Evolutionary conservation across 1,140 invertebrate genomes (phyloP), one percentile per base, ranked within the genome.

Genomic region (Cyphomyrmex costatus): DNA sequence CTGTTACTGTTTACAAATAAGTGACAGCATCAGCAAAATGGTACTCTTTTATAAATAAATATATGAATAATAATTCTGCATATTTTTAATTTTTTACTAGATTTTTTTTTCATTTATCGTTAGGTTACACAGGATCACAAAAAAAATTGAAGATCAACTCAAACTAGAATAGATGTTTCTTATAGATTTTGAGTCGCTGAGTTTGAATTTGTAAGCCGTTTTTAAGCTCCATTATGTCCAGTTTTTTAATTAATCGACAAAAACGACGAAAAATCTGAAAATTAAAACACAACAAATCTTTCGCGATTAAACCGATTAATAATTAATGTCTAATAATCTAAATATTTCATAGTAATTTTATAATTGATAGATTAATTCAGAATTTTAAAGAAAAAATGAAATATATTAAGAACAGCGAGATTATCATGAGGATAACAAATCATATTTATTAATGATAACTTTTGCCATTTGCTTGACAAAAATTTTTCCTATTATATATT

Each of bases 1-100:
- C 19, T 19, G 53, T 73, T 82, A 49, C 36, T 83, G 74, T 83
- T 83, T 74, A 61, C 74, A 74, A 53, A 46, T 14, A 49, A 49
- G 14, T 42, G 53, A 30, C 49, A 51, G n/a, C 49, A 33, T 65
- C 21, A 19, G 14, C 10, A 56, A 27, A 12, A 71, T 19, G 51
- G 19, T 36, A 14, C n/a, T 68, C 21, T 27, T 68, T 42, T 27
- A 2, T 74, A 61, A 49, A 49, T 30, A 21, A 46, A 70, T 24
- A 60, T 49, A 16, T 49, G 46, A 14, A 49, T 49, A 83, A 60
- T 71, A 74, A 71, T 60, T 58, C 19, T 24, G 21, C 33, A 16
- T 5, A 19, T 70, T 46, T 74, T 60, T 60, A 21, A 73, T 60
- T 56, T 71, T 58, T 58, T 4, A 27, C 24, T n/a, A 12, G 1